Evolutionary conservation across 2,888 invertebrate genomes (phyloP).

Genomic region (Augiades crinisus): DNA sequence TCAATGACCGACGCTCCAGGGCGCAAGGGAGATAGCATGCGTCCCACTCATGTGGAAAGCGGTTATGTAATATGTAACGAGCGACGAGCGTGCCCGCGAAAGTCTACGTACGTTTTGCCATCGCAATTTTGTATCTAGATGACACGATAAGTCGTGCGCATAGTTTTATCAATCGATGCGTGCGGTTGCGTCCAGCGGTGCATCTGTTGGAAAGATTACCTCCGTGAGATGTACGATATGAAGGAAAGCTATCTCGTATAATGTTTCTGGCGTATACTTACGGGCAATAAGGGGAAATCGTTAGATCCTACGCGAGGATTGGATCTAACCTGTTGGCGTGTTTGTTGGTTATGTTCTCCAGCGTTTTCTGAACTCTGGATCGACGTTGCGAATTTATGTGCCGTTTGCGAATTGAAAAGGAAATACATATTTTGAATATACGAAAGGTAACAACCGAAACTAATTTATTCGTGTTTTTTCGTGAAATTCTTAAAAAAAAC

Average conservation of each 20-base stretch:
- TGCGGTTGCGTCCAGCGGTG: conserved; percentile 27
- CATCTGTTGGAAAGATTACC: conserved; percentile 26
- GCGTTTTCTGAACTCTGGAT: neutral
- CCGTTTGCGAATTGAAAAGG: too few relatives aligned
- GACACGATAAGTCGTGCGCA: conserved; percentile 41
- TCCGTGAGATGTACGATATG: conserved; percentile 27
- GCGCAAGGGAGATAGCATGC: conserved; percentile 61
- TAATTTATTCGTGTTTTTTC: too few relatives aligned
- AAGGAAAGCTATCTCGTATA: conserved; percentile 25
- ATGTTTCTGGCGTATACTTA: conserved; percentile 24
- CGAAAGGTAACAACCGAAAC: too few relatives aligned
- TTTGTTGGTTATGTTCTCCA: neutral
- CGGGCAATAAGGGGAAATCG: conserved; percentile 20
- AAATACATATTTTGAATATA: too few relatives aligned
- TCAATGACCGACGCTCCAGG: conserved; percentile 72
- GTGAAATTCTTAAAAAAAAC: too few relatives aligned
- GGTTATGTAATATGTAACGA: too few relatives aligned
- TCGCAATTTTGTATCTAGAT: conserved; percentile 57
- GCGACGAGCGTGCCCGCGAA: conserved; percentile 68
- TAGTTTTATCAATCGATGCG: conserved; percentile 28
- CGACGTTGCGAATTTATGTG: neutral
- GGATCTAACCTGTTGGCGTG: conserved; percentile 3
- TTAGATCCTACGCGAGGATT: conserved; percentile 10
- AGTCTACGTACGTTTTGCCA: conserved; percentile 41
- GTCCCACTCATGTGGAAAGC: conserved; percentile 73